A percentile compares a stretch with the other conserved stretches of the same genome.
Conservation (phyloP, 1,140 invertebrate genomes). For the Camponotus floridanus region DNA sequence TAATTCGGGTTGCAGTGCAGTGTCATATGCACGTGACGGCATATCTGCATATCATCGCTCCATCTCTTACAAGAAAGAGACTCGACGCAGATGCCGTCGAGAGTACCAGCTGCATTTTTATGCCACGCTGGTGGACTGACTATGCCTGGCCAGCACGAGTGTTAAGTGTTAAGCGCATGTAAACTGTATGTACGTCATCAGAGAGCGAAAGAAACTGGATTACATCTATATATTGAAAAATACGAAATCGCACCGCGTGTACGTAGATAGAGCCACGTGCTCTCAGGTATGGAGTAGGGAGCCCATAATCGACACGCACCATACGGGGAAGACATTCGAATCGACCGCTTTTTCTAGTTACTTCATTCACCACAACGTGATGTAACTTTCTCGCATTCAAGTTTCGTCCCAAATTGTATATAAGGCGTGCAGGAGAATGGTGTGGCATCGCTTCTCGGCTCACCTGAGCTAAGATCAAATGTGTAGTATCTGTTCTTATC, state of each 20-base stretch:
- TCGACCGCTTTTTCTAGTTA: neutral
- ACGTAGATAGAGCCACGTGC: neutral
- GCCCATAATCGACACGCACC: neutral
- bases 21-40: neutral
- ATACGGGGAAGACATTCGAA: neutral
- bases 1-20: constrained; percentile 8
- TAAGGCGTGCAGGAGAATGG: rapidly evolving
- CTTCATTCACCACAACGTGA: neutral
- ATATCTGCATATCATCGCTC: neutral
- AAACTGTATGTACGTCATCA: neutral
- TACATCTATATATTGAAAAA: neutral
- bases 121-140: constrained; percentile 75
- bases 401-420: neutral
- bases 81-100: neutral
- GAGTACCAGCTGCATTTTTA: constrained; percentile 77
- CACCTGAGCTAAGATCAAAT: constrained; percentile 61
- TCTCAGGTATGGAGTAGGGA: no score
- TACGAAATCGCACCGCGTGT: no score
- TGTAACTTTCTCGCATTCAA: constrained; percentile 13
- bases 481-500: constrained; percentile 88
- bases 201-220: neutral
- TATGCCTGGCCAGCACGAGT: constrained; percentile 76
- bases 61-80: neutral
- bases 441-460: constrained; percentile 53
- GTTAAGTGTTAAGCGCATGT: constrained; percentile 28